phyloP scores from a whole-genome alignment of 2,888 invertebrate genomes.

The Atherix ibis region DNA sequence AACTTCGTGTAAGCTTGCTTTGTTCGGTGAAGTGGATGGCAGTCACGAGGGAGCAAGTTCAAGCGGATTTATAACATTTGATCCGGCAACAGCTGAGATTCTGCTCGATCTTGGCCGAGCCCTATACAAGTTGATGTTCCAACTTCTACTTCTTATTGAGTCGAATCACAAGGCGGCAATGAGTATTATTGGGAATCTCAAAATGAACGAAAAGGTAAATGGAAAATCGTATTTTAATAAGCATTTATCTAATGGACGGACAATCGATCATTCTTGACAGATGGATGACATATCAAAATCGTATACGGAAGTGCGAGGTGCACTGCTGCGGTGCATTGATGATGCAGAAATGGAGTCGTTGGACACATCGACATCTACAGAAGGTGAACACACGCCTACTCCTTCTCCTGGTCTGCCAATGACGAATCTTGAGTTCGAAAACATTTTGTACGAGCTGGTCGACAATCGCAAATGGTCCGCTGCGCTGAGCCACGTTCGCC shows the following conservation, averaged over 20 bases:
- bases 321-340: conserved; percentile 40
- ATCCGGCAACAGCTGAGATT: conserved; percentile 49
- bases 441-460: conserved; percentile 26
- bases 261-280: conserved; percentile 22
- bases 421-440: conserved; percentile 28
- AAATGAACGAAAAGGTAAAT: conserved; percentile 40
- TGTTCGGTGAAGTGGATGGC: conserved; percentile 42
- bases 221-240: too few species aligned
- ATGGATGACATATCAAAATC: conserved; percentile 47
- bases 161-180: conserved; percentile 71
- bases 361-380: conserved; percentile 36
- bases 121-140: conserved; percentile 85
- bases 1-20: conserved; percentile 60
- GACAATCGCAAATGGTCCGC: conserved; percentile 49
- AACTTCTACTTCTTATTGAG: conserved; percentile 75
- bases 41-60: conserved; percentile 27
- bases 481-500: conserved; percentile 48
- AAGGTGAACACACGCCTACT: conserved; percentile 49
- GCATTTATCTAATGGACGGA: neutral
- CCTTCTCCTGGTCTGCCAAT: conserved; percentile 38
- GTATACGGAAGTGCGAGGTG: conserved; percentile 40
- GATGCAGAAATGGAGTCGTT: conserved; percentile 40
- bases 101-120: conserved; percentile 70
- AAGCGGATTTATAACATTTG: conserved; percentile 29
- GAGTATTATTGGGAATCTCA: conserved; percentile 41